Conservation (phyloP, 2,888 invertebrate species). For the Callyntrura guangdongensis region DNA sequence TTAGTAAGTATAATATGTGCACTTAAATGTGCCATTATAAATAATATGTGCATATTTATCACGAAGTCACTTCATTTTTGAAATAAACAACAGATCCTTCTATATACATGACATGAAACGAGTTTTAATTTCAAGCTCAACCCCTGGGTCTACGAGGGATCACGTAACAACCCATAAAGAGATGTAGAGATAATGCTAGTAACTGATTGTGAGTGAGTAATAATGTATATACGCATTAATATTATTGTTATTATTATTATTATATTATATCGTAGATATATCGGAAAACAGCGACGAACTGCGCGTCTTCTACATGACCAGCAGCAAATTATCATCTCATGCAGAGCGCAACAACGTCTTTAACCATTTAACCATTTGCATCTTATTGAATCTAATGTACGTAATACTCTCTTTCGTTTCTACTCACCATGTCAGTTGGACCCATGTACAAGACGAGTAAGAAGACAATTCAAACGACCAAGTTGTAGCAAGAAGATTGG, state of each 20-base stretch:
- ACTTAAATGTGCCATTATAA: slow-evolving; percentile 37
- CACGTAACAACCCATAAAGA: slow-evolving; percentile 65
- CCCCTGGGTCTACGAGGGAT: slow-evolving; percentile 53
- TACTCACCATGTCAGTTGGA: neutral
- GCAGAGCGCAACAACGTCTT: slow-evolving; percentile 36
- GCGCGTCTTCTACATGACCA: slow-evolving; percentile 44
- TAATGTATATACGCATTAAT: neutral
- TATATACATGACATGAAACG: slow-evolving; percentile 62
- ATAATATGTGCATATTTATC: slow-evolving; percentile 48
- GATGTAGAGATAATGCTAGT: slow-evolving; percentile 23
- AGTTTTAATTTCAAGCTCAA: slow-evolving; percentile 77
- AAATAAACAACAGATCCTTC: slow-evolving; percentile 32
- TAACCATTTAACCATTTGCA: slow-evolving; percentile 54
- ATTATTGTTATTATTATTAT: neutral
- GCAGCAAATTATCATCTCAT: slow-evolving; percentile 49
- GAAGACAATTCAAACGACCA: neutral
- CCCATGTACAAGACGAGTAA: neutral
- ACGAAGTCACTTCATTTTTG: slow-evolving; percentile 47
- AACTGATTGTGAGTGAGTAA: neutral
- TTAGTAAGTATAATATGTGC: neutral
- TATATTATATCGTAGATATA: neutral
- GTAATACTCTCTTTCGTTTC: too few species aligned
- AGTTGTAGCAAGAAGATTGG: neutral
- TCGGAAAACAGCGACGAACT: neutral
- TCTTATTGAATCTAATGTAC: slow-evolving; percentile 22